A percentile compares a stretch with the other conserved stretches of the same genome.
Conservation (phyloP, 64 coral and sea anemone species). For the Trachythela sp. region DNA sequence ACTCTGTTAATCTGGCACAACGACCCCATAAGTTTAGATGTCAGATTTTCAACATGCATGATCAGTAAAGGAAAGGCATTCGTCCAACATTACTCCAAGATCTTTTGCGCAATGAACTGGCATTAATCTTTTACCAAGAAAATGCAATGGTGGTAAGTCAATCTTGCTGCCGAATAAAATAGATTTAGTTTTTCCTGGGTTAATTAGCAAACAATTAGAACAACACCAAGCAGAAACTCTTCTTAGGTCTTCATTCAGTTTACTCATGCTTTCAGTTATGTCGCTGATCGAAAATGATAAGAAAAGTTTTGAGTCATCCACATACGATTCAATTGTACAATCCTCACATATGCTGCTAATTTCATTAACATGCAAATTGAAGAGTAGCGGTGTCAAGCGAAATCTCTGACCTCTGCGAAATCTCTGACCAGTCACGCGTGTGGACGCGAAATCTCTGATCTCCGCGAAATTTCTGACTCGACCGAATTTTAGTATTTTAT, state of each 20-base stretch:
- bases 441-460: no score
- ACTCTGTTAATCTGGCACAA: constrained; percentile 26
- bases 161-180: constrained; percentile 29
- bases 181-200: constrained; percentile 59
- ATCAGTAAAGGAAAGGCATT: background rate
- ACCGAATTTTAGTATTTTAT: no score
- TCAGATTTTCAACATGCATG: constrained; percentile 10
- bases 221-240: constrained; percentile 46
- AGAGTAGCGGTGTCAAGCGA: constrained; percentile 22
- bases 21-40: constrained; percentile 6
- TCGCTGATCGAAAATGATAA: background rate
- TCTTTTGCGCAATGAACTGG: background rate
- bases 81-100: constrained; percentile 22
- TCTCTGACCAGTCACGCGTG: no score
- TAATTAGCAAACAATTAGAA: constrained; percentile 44
- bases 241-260: background rate
- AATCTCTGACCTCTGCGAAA: no score
- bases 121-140: background rate
- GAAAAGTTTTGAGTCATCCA: constrained; percentile 32
- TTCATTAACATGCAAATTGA: constrained; percentile 32
- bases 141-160: background rate
- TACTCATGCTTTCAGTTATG: background rate
- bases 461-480: no score
- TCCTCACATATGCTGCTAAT: background rate
- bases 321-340: constrained; percentile 18